Evolutionary conservation across 1,140 invertebrate species (phyloP).

Genomic region (Hesperophylax magnus): DNA sequence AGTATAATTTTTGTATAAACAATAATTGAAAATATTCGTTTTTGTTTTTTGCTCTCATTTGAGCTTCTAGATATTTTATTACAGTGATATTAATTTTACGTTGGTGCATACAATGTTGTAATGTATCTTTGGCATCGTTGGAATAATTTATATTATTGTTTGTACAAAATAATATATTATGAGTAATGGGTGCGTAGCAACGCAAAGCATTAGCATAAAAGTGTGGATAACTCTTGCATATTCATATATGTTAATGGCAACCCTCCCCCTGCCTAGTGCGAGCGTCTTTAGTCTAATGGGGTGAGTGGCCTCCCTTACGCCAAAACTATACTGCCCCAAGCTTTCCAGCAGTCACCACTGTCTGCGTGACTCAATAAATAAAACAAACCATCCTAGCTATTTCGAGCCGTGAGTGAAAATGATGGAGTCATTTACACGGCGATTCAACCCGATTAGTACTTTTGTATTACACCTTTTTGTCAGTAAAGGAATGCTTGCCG

Average conservation of each 20-base stretch:
- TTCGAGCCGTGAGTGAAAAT: not conserved
- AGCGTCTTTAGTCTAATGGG: constrained; percentile 57
- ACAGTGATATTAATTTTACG: no score
- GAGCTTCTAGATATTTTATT: no score
- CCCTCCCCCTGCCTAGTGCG: constrained; percentile 34
- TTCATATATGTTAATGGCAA: constrained; percentile 56
- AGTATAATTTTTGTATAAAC: no score
- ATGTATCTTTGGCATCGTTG: no score
- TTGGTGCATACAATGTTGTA: no score
- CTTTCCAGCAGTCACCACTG: constrained; percentile 22
- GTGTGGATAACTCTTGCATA: constrained; percentile 48
- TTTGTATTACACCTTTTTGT: not conserved
- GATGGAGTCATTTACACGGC: not conserved
- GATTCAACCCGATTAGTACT: not conserved
- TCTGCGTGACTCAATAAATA: constrained; percentile 5
- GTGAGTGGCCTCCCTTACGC: constrained; percentile 49
- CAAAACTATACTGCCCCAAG: constrained; percentile 53
- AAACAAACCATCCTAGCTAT: not conserved
- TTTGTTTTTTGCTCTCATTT: no score
- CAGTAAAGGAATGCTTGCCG: constrained; percentile 22
- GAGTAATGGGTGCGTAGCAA: constrained; percentile 31
- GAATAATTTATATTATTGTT: no score
- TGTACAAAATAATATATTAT: not conserved
- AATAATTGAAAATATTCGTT: no score
- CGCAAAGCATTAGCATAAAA: constrained; percentile 34